These are phyloP conservation scores for Acanthosoma haemorrhoidale DNA, from an alignment of 2,888 invertebrate species.

Conservation along the genomic window DNA sequence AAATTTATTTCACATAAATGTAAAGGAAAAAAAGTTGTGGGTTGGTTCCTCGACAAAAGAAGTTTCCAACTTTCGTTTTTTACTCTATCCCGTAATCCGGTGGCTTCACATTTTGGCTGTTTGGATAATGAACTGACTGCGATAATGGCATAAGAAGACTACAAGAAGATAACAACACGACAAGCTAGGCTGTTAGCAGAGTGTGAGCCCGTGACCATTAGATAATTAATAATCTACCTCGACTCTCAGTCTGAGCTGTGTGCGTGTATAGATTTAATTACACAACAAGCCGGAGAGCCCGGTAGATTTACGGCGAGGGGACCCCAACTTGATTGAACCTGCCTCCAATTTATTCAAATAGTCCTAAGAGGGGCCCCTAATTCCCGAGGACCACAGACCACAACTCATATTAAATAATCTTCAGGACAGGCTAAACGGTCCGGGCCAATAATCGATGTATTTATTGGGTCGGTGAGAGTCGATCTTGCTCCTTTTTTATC, in stretches of 20 bases:
- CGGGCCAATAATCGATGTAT: neutral
- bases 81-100: too few relatives aligned
- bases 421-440: slow-evolving; percentile 5
- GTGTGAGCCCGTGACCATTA: too few relatives aligned
- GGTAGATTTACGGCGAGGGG: neutral
- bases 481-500: neutral
- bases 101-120: too few relatives aligned
- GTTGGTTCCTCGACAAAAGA: too few relatives aligned
- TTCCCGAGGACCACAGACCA: neutral
- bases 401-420: neutral
- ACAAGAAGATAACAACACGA: too few relatives aligned
- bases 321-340: neutral
- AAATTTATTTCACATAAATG: too few relatives aligned
- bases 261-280: neutral
- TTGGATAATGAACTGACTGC: too few relatives aligned
- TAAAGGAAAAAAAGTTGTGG: too few relatives aligned
- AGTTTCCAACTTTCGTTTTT: too few relatives aligned
- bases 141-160: too few relatives aligned
- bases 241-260: too few relatives aligned
- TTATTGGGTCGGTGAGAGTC: neutral
- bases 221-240: slow-evolving; percentile 2
- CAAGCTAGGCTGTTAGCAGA: too few relatives aligned
- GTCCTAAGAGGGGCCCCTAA: neutral
- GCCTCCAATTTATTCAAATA: neutral
- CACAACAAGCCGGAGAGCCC: neutral